Evolutionary conservation across 2,113 vertebrate genomes (phyloP).

Genomic region (Gadus macrocephalus): DNA sequence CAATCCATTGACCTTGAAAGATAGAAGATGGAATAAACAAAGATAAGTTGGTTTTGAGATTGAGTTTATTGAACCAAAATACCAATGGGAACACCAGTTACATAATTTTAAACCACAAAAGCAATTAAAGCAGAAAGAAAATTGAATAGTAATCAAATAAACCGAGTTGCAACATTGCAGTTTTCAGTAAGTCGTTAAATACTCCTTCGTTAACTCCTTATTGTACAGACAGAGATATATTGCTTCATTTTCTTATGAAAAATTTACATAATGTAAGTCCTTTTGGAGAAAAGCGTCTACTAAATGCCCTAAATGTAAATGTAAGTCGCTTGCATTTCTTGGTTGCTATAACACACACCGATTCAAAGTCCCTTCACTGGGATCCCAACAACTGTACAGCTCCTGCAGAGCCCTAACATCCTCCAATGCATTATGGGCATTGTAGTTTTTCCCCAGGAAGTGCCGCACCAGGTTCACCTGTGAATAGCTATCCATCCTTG

Average conservation of each 20-base stretch:
- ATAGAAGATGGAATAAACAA: background rate
- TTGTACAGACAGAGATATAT: too few species aligned
- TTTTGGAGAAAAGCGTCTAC: too few species aligned
- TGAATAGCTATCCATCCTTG: background rate
- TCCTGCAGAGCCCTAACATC: slow-evolving; percentile 53
- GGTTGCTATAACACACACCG: background rate
- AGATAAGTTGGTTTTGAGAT: background rate
- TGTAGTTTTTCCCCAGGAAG: slow-evolving; percentile 47
- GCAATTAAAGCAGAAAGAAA: background rate
- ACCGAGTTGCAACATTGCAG: background rate
- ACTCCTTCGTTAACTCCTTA: too few species aligned
- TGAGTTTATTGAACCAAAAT: background rate
- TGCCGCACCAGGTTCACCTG: slow-evolving; percentile 42
- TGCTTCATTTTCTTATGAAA: too few species aligned
- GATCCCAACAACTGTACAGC: slow-evolving; percentile 36
- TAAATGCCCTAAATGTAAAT: background rate
- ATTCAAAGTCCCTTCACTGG: accelerated
- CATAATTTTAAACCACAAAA: background rate
- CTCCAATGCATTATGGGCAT: slow-evolving; percentile 59
- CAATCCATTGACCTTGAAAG: background rate
- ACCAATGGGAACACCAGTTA: background rate
- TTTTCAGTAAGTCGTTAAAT: too few species aligned
- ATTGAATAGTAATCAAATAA: background rate
- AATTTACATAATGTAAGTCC: too few species aligned
- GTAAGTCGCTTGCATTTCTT: background rate